Evolutionary conservation across 53 echinoderm and acorn worm genomes (phyloP), one percentile per base, ranked within the genome.

Genomic region (Mesocentrotus franciscanus): DNA sequence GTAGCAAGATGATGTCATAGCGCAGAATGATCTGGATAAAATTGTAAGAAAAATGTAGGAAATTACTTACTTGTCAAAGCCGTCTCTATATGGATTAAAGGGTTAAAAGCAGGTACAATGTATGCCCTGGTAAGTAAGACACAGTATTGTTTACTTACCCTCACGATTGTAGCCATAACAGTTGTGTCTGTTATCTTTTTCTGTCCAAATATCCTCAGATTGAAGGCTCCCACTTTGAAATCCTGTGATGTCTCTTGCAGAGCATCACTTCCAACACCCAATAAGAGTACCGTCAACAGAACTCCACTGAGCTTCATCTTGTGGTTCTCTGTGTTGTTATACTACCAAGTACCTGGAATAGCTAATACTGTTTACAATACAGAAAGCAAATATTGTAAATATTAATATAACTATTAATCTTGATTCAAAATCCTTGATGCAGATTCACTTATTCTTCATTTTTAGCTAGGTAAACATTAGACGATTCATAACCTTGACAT

Each of bases 1-100:
- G 97, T 2, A 97, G 93, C 71, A 96, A 61, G 27, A 97, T 93
- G 10, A 97, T 36, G 90, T 97, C 97, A 95, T 96, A 97, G 24
- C 96, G 96, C 36, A 90, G 78, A 84, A 96, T 95, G 93, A 97
- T 96, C 97, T 97, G 81, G 30, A 76, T 8, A 68, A 68, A 68
- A 76, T 76, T 33, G 30, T 14, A 81, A 36, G 13, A 78, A 5
- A 78, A 13, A 78, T 32, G 18, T 64, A 18, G 20, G 16, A 64
- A 64, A 6, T 49, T 49, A 4, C 49, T 49, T 49, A 49, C 49
- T 49, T 49, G 49, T 49, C 6, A 7, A 49, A 49, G 2, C 2
- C 49, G 49, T 49, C 49, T 49, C 49, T 49, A 49, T 49, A 49
- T 49, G 49, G 49, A 49, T 49, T 49, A 49, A 62, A 62, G 62